phyloP scores from a whole-genome alignment of 2,888 invertebrate genomes.

The Daptonema setosum region DNA sequence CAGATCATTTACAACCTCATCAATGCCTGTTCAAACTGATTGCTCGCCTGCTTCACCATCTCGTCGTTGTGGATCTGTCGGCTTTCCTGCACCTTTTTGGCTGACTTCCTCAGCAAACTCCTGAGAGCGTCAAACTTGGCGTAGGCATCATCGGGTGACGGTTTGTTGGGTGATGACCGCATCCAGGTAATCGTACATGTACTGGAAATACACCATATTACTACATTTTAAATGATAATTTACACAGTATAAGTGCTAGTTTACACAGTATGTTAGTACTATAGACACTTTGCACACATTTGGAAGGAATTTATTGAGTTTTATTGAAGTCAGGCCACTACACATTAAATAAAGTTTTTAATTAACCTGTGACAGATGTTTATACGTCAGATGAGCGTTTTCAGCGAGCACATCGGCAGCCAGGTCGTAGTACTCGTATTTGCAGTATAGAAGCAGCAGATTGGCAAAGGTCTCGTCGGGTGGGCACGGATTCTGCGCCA shows the following conservation, averaged over 20 bases:
- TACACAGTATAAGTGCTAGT: too few relatives aligned
- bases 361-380: constrained; percentile 62
- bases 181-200: constrained; percentile 80
- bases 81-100: constrained; percentile 75
- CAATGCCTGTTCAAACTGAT: constrained; percentile 68
- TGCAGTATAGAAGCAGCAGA: constrained; percentile 73
- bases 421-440: constrained; percentile 85
- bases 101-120: constrained; percentile 64
- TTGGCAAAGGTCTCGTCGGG: constrained; percentile 94
- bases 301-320: too few relatives aligned
- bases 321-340: too few relatives aligned
- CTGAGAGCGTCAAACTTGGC: constrained; percentile 81
- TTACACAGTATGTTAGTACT: too few relatives aligned
- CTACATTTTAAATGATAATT: too few relatives aligned
- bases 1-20: too few relatives aligned
- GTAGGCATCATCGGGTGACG: constrained; percentile 82
- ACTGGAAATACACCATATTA: too few relatives aligned
- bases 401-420: constrained; percentile 94
- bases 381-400: constrained; percentile 82
- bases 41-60: constrained; percentile 52
- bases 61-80: constrained; percentile 67
- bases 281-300: too few relatives aligned
- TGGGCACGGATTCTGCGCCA: constrained; percentile 86
- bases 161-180: constrained; percentile 88
- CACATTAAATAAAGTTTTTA: too few relatives aligned